Base-by-base conservation (phyloP, 2,888 invertebrate genomes). In the Crossocerus cetratus region DNA sequence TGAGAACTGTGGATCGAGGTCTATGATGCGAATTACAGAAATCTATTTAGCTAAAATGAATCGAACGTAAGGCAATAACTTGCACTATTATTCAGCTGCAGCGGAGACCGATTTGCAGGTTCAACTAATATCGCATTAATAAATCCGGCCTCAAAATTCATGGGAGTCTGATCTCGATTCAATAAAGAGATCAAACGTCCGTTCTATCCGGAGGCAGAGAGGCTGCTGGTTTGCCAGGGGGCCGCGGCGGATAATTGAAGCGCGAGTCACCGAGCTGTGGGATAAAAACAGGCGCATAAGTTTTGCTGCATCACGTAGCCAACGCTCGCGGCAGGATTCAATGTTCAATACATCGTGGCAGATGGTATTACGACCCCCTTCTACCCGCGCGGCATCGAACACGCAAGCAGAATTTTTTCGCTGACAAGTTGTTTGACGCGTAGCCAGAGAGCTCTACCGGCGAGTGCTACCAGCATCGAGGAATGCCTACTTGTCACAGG, bases 291-390 rank as follows among this genome's bases (percentile, higher is more conserved):
- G 70, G 77, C 70, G 77, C 74, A 80, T 80, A 80, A 74, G 32
- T 56, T n/a, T n/a, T 80, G 79, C 79, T 43, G 55, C 64, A 77
- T 80, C 81, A 80, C 77, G 79, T 80, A 80, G 77, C 70, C 70
- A 77, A 80, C 81, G 77, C 74, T 72, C 69, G 74, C 66, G 59
- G 66, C 74, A 42, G 74, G 70, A 80, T 77, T 72, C 68, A 45
- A 68, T 72, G 76, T 79, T 76, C 63, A 68, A 67, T 69, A 67
- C 71, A 79, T 65, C 67, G 62, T 22, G 63, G 61, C 64, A 59
- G 69, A 65, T 53, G 65, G 64, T 66, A 65, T 72, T 53, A 59
- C 53, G 58, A 42, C 54, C 53, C 54, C 53, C 64, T 58, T 68
- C 62, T 20, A 2, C 55, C 13, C 49, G 0, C 1, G 22, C 65